Conservation (phyloP, 2,797 vertebrate genomes). For the Atherinosoma microstoma region DNA sequence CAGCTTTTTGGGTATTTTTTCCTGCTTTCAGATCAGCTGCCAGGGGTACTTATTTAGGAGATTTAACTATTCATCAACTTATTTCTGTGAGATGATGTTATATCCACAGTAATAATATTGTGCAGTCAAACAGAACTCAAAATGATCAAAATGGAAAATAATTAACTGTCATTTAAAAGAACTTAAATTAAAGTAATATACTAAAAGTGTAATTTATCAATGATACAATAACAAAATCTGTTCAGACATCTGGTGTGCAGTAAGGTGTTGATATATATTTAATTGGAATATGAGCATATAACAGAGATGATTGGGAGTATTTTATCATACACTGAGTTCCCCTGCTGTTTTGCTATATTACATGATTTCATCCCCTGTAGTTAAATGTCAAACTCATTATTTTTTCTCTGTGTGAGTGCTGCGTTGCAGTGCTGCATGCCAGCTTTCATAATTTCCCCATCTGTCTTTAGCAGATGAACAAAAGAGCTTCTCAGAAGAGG, state of each 20-base stretch:
- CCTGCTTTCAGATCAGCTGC: slow-evolving; percentile 3
- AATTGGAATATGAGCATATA: slow-evolving; percentile 35
- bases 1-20: slow-evolving; percentile 1
- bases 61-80: slow-evolving; percentile 22
- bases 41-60: not conserved
- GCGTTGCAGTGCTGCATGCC: not conserved
- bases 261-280: slow-evolving; percentile 39
- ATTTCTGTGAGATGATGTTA: slow-evolving; percentile 1
- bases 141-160: not conserved
- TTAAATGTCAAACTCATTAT: slow-evolving; percentile 65
- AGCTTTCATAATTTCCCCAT: slow-evolving; percentile 34
- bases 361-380: slow-evolving; percentile 61
- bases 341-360: slow-evolving; percentile 50
- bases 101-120: not conserved
- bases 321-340: slow-evolving; percentile 39
- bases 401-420: slow-evolving; percentile 50
- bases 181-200: slow-evolving; percentile 9
- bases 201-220: slow-evolving; percentile 20
- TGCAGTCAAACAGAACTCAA: slow-evolving; percentile 1
- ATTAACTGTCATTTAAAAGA: not conserved
- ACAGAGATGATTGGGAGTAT: slow-evolving; percentile 30
- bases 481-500: slow-evolving; percentile 54
- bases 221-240: slow-evolving; percentile 5
- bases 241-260: slow-evolving; percentile 18
- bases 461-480: slow-evolving; percentile 69